Base-by-base conservation (phyloP, 1,140 invertebrate species). In the Drosophila pectinifera region DNA sequence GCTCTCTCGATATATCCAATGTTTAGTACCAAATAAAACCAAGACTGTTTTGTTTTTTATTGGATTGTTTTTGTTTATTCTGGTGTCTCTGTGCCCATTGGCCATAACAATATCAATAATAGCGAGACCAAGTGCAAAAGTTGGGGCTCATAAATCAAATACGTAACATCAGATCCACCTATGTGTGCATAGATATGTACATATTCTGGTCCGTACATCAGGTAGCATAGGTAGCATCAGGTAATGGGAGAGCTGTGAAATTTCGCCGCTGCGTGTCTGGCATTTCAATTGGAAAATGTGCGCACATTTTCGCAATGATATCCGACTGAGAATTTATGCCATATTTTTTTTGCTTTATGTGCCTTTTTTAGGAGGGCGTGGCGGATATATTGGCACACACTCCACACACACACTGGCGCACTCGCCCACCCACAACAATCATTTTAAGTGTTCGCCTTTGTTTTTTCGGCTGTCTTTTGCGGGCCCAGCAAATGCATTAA, bases 281-380 rank as follows among this genome's bases (percentile, higher is more conserved):
- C 80, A 83, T 84, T 84, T 80, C 80, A 84, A 84, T 84, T 84
- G 80, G 65, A 70, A 84, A 84, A 84, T 84, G 76, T 84, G 80
- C 76, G 58, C 80, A 84, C 80, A 85, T 84, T 84, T 84, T 84
- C 80, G 58, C 80, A 72, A 59, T 34, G 46, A 58, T 59, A 46
- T 34, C 64, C 41, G 59, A 62, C 26, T 36, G 45, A 59, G 53
- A 51, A 84, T 84, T 84, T 84, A 84, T 84, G 81, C 80, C 64
- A 85, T 80, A 57, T 77, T 84, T 76, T 84, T 79, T 68, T 80
- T 84, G 80, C 80, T 85, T 84, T 85, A 85, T 84, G 80, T 80
- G 67, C 80, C 57, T 82, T 74, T 78, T 82, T 74, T 43, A 11
- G 34, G 11, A 10, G 65, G 80, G 80, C 80, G 74, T 82, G 69